Evolutionary conservation across 2,797 vertebrate species (phyloP).

Genomic region (Molothrus aeneus): DNA sequence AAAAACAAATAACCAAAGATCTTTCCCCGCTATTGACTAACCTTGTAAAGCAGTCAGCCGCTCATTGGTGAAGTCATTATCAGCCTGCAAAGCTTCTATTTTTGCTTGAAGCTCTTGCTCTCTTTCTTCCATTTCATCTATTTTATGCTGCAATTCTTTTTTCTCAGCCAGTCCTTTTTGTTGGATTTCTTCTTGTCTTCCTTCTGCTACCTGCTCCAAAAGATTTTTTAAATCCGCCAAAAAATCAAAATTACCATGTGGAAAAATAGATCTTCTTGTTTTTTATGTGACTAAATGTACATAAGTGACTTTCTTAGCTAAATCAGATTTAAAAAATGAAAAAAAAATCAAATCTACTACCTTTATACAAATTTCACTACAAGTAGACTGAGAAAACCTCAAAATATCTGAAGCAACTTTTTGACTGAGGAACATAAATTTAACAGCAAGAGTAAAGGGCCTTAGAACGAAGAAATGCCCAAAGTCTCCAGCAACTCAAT

Average conservation of each 20-base stretch:
- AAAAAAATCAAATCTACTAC: not conserved
- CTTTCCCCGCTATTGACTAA: conserved; percentile 68
- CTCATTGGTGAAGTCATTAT: conserved; percentile 98
- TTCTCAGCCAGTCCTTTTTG: conserved; percentile 92
- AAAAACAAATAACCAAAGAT: conserved; percentile 49
- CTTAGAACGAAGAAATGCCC: not conserved
- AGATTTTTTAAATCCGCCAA: not conserved
- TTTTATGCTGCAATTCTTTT: conserved; percentile 90
- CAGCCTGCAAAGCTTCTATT: conserved; percentile 96
- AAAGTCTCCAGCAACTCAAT: not conserved
- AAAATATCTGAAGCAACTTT: not conserved
- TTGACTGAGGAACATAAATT: not conserved
- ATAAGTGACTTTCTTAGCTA: not conserved
- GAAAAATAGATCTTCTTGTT: not conserved
- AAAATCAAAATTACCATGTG: not conserved
- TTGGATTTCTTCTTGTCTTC: conserved; percentile 92
- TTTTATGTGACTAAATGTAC: not conserved
- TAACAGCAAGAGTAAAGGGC: not conserved
- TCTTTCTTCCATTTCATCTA: conserved; percentile 98
- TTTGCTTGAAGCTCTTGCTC: conserved; percentile 97
- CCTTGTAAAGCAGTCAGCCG: conserved; percentile 94
- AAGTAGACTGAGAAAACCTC: not conserved
- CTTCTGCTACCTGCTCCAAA: conserved; percentile 85
- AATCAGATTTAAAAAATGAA: not conserved
- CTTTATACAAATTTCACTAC: not conserved